Evolutionary conservation across 2,113 vertebrate genomes (phyloP).

Genomic region (Gorilla gorilla): DNA sequence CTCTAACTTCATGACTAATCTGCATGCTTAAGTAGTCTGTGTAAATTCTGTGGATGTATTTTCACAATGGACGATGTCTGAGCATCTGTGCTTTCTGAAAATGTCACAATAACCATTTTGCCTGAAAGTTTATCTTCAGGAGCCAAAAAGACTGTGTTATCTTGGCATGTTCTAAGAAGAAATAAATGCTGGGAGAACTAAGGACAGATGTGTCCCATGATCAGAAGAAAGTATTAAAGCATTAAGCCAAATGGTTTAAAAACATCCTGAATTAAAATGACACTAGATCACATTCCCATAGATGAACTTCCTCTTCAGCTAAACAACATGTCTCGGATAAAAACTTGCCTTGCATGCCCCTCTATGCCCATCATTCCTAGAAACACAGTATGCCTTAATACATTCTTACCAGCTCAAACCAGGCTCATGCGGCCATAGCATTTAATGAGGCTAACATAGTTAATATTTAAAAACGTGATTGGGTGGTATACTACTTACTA

Average conservation of each 20-base stretch:
- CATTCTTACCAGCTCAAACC: not conserved
- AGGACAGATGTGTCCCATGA: not conserved
- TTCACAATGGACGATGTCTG: not conserved
- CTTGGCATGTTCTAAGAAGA: slow-evolving; percentile 42
- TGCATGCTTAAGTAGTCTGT: slow-evolving; percentile 23
- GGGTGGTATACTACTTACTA: not conserved
- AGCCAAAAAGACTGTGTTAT: slow-evolving; percentile 30
- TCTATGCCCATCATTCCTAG: not conserved
- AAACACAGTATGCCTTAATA: not conserved
- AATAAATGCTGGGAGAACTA: slow-evolving; percentile 25
- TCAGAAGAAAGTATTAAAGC: slow-evolving; percentile 45
- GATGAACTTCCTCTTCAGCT: slow-evolving; percentile 5
- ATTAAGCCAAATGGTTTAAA: not conserved
- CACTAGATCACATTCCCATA: not conserved
- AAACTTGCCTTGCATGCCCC: not conserved
- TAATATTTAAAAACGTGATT: not conserved
- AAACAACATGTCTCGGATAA: not conserved
- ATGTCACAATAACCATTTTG: slow-evolving; percentile 64
- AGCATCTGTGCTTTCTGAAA: slow-evolving; percentile 72
- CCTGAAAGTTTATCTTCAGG: slow-evolving; percentile 25
- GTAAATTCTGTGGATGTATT: not conserved
- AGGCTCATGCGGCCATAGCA: not conserved
- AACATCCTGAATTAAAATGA: not conserved
- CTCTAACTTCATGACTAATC: slow-evolving; percentile 21
- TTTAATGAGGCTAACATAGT: not conserved